Evolutionary conservation across 2,888 invertebrate genomes (phyloP).

Genomic region (Malachius bipustulatus): DNA sequence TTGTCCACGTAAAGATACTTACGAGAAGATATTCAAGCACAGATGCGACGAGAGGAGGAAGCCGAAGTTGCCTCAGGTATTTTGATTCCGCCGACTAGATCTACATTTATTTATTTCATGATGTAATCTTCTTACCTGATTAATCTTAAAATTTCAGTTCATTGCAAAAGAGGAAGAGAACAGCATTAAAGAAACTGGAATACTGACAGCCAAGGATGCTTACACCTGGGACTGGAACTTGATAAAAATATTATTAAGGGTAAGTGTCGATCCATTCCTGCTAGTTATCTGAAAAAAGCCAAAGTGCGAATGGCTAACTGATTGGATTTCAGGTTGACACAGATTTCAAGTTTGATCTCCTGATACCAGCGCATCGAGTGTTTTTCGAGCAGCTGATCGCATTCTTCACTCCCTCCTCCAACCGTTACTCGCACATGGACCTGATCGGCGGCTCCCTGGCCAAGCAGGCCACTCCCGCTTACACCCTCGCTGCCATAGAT

Average conservation of each 20-base stretch:
- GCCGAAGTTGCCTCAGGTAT: conserved; percentile 32
- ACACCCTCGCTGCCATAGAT: conserved; percentile 58
- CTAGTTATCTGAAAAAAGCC: too few relatives aligned
- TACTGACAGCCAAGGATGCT: conserved; percentile 67
- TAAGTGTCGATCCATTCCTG: too few relatives aligned
- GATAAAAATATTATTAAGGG: conserved; percentile 71
- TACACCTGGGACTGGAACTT: conserved; percentile 88
- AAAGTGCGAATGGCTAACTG: conserved; percentile 29
- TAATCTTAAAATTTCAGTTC: conserved; percentile 23
- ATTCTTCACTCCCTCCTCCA: conserved; percentile 78
- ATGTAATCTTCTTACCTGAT: conserved; percentile 4
- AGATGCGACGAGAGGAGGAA: conserved; percentile 26
- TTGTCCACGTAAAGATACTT: conserved; percentile 22
- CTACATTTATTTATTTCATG: conserved; percentile 7
- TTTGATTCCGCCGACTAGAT: neutral
- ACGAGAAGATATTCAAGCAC: too few relatives aligned
- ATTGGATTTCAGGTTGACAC: too few relatives aligned
- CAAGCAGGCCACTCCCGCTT: conserved; percentile 46
- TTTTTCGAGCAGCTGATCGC: conserved; percentile 68
- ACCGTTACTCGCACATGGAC: conserved; percentile 78
- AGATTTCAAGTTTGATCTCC: too few relatives aligned
- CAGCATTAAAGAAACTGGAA: conserved; percentile 68
- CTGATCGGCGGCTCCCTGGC: conserved; percentile 39
- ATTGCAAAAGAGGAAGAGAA: conserved; percentile 39
- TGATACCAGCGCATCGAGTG: conserved; percentile 51